phyloP scores from a whole-genome alignment of 2,888 invertebrate species.

The Melipona bicolor region DNA sequence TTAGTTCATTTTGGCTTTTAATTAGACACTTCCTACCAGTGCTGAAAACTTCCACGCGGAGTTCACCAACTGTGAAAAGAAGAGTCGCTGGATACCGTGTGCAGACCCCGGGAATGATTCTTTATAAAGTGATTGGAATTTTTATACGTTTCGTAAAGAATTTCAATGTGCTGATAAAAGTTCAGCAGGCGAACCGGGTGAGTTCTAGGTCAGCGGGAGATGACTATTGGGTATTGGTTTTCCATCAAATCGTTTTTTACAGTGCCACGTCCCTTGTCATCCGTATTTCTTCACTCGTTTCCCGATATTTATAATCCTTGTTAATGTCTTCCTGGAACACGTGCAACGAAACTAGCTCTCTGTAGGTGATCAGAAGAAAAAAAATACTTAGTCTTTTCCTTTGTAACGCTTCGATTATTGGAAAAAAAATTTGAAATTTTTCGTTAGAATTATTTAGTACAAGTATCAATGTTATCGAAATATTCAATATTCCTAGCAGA shows the following conservation, averaged over 20 bases:
- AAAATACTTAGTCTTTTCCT: neutral
- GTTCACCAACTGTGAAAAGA: neutral
- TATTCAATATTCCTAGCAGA: too few relatives aligned
- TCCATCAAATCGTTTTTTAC: conserved; percentile 67
- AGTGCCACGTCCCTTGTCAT: conserved; percentile 37
- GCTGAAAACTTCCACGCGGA: too few relatives aligned
- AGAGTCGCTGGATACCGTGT: neutral
- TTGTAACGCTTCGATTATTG: conserved; percentile 14
- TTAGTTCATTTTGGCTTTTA: too few relatives aligned
- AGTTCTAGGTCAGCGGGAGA: conserved; percentile 62
- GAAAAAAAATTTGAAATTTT: neutral
- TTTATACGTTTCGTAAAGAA: conserved; percentile 28
- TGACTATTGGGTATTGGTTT: conserved; percentile 73
- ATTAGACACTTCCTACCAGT: too few relatives aligned
- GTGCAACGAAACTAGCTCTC: conserved; percentile 21
- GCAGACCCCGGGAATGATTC: neutral
- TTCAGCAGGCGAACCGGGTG: conserved; percentile 19
- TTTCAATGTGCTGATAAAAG: conserved; percentile 44
- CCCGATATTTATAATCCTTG: conserved; percentile 65
- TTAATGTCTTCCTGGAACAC: conserved; percentile 48
- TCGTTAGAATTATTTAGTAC: neutral
- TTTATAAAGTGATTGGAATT: neutral
- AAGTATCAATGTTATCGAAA: too few relatives aligned
- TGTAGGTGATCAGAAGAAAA: conserved; percentile 28
- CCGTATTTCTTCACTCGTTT: conserved; percentile 29